These are phyloP conservation scores for Drosophila kepulauana DNA, from an alignment of 1,140 invertebrate genomes.

Conservation along the genomic window DNA sequence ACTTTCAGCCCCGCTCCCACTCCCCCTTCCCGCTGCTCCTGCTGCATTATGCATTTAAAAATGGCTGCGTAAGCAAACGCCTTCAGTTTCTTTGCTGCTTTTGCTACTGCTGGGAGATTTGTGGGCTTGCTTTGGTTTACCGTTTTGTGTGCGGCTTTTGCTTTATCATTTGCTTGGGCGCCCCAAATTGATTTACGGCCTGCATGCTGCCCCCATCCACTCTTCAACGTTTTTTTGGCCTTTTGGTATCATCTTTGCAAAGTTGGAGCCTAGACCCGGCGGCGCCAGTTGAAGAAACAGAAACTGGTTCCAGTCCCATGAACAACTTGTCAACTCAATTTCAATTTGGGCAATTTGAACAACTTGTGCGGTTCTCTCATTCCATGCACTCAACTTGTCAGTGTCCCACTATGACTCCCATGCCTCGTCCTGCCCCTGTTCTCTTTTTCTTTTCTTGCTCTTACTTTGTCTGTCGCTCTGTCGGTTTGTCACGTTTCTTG, in stretches of 20 bases:
- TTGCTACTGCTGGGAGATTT: constrained; percentile 45
- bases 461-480: not conserved
- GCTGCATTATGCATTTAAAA: constrained; percentile 77
- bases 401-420: constrained; percentile 17
- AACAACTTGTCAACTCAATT: constrained; percentile 82
- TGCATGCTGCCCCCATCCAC: not conserved
- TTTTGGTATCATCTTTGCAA: not conserved
- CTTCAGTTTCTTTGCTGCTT: constrained; percentile 23
- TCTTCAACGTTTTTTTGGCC: not conserved
- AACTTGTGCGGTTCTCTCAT: constrained; percentile 73
- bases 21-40: not conserved
- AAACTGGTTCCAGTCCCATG: constrained; percentile 40
- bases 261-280: not conserved
- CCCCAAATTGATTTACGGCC: constrained; percentile 75
- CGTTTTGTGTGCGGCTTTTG: constrained; percentile 51
- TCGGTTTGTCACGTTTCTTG: constrained; percentile 67
- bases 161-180: constrained; percentile 42
- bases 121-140: constrained; percentile 60
- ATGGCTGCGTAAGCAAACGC: constrained; percentile 73
- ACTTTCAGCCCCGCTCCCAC: not conserved
- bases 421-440: not conserved
- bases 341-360: constrained; percentile 82
- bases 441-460: not conserved
- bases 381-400: constrained; percentile 6
- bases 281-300: constrained; percentile 9